Base-by-base conservation (phyloP, 2,888 invertebrate species). In the Vanessa cardui region DNA sequence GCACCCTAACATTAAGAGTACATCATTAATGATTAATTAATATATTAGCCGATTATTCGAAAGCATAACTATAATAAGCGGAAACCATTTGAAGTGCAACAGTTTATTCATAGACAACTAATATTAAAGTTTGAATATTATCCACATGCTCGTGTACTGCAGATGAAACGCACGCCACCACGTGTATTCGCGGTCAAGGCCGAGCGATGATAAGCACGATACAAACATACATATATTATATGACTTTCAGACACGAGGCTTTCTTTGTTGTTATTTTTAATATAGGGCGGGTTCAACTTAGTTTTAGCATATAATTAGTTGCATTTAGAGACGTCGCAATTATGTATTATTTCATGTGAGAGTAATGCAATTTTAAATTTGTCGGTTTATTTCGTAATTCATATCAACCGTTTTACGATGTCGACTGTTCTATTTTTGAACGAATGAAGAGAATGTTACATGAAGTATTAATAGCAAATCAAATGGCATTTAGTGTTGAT, bases 131-230 rank as follows among this genome's bases (percentile, higher is more conserved):
- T 8, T 52, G 21, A 52, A 52, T 15, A 52, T 18, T 26, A 20
- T 62, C 2, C 16, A 58, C 54, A 54, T 62, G 20, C 62, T 21
- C 18, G 44, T 20, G 68, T 62, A 66, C 39, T 56, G 58, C 58
- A 58, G 66, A 8, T 39, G 71, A 60, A 71, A 72, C 71, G 69
- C 69, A 68, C 73, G 59, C 71, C 16, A 71, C 73, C 77, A 76
- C 77, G 77, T 77, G 77, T 73, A 77, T 44, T 58, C 62, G 18
- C 72, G 74, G 70, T 72, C 77, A 76, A 76, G 77, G 77, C 44
- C 56, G 33, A 49, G 61, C 67, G 52, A 62, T 67, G 70, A 67
- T 63, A 62, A 59, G 33, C 62, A 62, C 66, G 68, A 70, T 71
- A 64, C 47, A 64, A 26, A 26, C 33, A 60, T 47, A 62, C 31